Conservation (phyloP, 1,140 invertebrate genomes). For the Zaprionus africanus region DNA sequence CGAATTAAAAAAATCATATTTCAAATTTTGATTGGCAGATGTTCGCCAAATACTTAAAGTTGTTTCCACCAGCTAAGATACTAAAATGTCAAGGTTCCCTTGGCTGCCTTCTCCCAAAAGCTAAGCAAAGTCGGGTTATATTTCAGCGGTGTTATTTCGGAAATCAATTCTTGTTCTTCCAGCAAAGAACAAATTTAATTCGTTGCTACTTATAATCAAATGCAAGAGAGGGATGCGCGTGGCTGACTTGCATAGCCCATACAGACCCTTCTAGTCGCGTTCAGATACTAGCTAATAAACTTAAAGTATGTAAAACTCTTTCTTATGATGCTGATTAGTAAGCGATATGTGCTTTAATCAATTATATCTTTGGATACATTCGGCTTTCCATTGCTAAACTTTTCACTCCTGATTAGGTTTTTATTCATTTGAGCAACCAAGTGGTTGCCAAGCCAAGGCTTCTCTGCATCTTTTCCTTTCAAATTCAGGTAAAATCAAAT, state of each 20-base stretch:
- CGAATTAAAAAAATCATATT: neutral
- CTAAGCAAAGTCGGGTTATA: neutral
- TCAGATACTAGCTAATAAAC: no score
- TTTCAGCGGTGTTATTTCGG: neutral
- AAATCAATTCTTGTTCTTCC: neutral
- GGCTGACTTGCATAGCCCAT: no score
- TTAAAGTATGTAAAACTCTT: no score
- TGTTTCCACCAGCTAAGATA: neutral
- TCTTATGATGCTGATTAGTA: no score
- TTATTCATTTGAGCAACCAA: neutral
- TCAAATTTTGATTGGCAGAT: neutral
- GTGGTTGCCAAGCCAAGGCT: neutral
- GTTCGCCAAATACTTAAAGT: slow-evolving; percentile 1
- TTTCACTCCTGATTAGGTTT: neutral
- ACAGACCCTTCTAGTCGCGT: no score
- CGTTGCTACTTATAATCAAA: neutral
- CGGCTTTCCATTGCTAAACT: no score
- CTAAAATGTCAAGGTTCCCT: neutral
- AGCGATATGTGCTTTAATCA: no score
- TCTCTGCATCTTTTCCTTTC: neutral
- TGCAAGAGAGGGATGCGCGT: no score
- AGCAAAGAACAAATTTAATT: neutral
- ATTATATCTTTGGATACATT: no score
- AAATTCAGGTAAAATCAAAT: neutral
- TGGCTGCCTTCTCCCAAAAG: neutral